Conservation (phyloP, 2,797 vertebrate species). For the Vultur gryphus region DNA sequence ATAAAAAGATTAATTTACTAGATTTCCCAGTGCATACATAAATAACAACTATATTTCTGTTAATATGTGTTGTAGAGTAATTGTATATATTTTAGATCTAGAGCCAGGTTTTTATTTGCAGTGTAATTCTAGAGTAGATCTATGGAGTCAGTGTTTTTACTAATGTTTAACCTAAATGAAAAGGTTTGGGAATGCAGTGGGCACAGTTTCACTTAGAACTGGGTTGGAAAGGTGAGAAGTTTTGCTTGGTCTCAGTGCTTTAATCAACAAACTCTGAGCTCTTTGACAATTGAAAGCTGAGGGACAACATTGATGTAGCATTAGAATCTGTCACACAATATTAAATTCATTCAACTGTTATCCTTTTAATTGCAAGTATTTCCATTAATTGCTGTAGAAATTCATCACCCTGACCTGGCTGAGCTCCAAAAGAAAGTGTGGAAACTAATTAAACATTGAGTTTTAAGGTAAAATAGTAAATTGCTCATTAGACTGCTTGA, state of each 20-base stretch:
- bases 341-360: constrained; percentile 15
- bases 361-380: constrained; percentile 50
- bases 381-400: constrained; percentile 57
- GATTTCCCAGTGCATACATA: neutral
- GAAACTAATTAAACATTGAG: constrained; percentile 69
- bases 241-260: neutral
- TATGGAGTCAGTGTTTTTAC: neutral
- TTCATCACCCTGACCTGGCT: constrained; percentile 50
- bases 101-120: neutral
- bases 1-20: neutral
- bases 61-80: neutral
- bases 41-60: neutral
- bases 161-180: neutral
- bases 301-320: neutral
- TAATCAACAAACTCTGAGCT: neutral
- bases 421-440: constrained; percentile 58
- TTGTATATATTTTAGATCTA: neutral
- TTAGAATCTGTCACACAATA: neutral
- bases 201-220: neutral
- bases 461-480: constrained; percentile 66
- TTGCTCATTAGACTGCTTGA: constrained; percentile 44
- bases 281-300: neutral
- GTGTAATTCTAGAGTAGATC: neutral
- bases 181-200: neutral
- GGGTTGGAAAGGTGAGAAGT: neutral